These are phyloP conservation scores for Aurelia sp. DNA, from an alignment of 30 jellyfish, hydroid and myxozoan genomes.

Conservation along the genomic window DNA sequence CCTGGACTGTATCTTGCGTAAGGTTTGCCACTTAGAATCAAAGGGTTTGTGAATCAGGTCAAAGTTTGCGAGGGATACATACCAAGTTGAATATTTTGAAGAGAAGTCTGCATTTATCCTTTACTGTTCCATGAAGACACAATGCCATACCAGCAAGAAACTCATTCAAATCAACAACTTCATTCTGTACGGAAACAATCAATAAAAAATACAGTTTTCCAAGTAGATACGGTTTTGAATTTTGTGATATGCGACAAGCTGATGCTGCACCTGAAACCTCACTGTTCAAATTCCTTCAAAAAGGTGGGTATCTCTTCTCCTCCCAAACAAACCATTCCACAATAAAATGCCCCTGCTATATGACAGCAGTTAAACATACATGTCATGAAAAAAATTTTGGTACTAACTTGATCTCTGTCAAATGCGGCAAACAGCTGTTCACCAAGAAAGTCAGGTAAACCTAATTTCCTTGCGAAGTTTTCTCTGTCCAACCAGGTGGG, in stretches of 20 bases:
- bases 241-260: neutral
- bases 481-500: constrained; percentile 94
- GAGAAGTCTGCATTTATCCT: constrained; percentile 81
- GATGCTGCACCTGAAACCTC: neutral
- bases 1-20: too few species aligned
- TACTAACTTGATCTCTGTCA: constrained; percentile 81
- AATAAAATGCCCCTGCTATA: too few species aligned
- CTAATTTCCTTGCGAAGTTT: constrained; percentile 80
- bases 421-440: constrained; percentile 90
- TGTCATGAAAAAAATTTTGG: too few species aligned
- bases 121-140: constrained; percentile 83
- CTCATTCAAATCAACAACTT: constrained; percentile 79
- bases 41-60: neutral
- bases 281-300: too few species aligned
- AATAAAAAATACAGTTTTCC: neutral
- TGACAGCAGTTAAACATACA: too few species aligned
- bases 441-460: constrained; percentile 78
- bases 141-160: constrained; percentile 92
- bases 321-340: too few species aligned
- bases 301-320: too few species aligned
- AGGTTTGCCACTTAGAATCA: too few species aligned
- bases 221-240: neutral
- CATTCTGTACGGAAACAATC: constrained; percentile 61
- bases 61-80: neutral
- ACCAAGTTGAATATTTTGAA: constrained; percentile 88